Percentiles rank a stretch among this genome's conserved stretches.
Conservation (phyloP, 2,797 vertebrate genomes). For the Amblyopsis hoosieri region DNA sequence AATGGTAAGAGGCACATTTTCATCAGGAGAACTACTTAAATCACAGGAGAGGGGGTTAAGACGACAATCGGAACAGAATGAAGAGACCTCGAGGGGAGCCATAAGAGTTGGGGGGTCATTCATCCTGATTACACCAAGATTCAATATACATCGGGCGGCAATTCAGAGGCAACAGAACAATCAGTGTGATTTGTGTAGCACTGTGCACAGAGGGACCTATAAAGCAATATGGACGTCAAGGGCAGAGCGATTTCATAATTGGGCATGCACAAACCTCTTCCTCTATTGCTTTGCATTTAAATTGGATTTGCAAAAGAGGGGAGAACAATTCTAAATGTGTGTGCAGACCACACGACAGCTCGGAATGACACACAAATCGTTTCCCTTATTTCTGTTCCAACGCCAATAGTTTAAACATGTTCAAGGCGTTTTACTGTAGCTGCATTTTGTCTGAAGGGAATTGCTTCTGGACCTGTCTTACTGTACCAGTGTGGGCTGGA, state of each 20-base stretch:
- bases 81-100: conserved; percentile 28
- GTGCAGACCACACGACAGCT: conserved; percentile 29
- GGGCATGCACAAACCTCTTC: conserved; percentile 49
- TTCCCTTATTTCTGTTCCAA: conserved; percentile 9
- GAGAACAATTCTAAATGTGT: conserved; percentile 44
- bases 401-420: conserved; percentile 20
- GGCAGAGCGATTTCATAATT: conserved; percentile 38
- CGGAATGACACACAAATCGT: conserved; percentile 36
- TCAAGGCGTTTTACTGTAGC: conserved; percentile 12
- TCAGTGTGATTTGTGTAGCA: conserved; percentile 39
- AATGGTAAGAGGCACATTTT: conserved; percentile 34
- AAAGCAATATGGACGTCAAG: neutral
- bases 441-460: conserved; percentile 24
- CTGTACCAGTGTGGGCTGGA: no score
- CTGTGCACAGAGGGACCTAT: conserved; percentile 13
- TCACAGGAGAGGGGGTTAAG: conserved; percentile 24
- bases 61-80: conserved; percentile 25
- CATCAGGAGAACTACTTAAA: conserved; percentile 39
- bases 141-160: conserved; percentile 53
- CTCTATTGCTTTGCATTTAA: conserved; percentile 74
- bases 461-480: no score
- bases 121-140: conserved; percentile 60
- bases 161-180: conserved; percentile 38
- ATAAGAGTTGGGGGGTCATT: conserved; percentile 51
- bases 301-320: conserved; percentile 60